phyloP scores from a whole-genome alignment of 2,888 invertebrate genomes.

The Bimastos eiseni region DNA sequence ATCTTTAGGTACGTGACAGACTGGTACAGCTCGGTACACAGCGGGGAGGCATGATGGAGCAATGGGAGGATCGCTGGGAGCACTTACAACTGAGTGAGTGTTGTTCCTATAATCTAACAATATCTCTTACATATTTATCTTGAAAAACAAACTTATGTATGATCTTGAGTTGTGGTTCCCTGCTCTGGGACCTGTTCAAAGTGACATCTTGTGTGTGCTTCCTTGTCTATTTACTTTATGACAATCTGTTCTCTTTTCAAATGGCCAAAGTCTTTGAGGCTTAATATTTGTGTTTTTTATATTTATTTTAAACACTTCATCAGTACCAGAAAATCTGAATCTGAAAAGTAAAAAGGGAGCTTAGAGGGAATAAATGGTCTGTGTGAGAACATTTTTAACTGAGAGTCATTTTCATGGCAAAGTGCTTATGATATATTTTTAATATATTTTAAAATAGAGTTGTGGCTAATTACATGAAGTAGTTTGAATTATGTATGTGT shows the following conservation, averaged over 20 bases:
- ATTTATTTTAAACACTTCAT: neutral
- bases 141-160: neutral
- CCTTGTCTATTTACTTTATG: neutral
- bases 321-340: neutral
- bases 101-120: neutral
- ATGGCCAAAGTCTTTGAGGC: neutral
- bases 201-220: neutral
- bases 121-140: neutral
- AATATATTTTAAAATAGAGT: neutral
- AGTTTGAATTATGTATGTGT: too few species aligned
- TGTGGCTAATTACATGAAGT: neutral
- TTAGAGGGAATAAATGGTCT: too few species aligned
- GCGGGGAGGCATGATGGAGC: conserved; percentile 85
- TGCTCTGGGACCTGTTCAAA: neutral
- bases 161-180: too few species aligned
- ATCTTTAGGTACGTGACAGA: conserved; percentile 81
- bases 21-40: conserved; percentile 87
- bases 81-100: conserved; percentile 83
- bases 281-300: neutral
- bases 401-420: too few species aligned
- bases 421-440: neutral
- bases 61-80: conserved; percentile 99
- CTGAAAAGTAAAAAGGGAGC: too few species aligned
- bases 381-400: too few species aligned
- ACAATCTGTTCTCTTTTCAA: neutral